Evolutionary conservation across 2,113 vertebrate species (phyloP), one percentile per base, ranked within the genome.

Genomic region (Lates calcarifer): DNA sequence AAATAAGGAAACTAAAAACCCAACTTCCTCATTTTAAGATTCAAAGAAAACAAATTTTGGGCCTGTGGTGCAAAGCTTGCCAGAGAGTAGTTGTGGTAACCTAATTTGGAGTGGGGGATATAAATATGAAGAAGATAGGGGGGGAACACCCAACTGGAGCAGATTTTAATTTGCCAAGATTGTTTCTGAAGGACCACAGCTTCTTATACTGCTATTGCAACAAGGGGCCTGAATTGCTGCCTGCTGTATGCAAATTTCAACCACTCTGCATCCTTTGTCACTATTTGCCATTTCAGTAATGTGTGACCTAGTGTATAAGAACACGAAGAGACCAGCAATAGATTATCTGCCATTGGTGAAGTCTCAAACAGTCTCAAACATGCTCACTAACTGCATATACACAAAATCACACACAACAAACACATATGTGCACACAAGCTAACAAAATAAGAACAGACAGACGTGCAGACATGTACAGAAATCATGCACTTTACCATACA

Each of bases 41-140:
- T 43, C 2, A 24, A 0, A 62, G 43, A 69, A 26, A 17, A 47
- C 51, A 9, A 0, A 14, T 45, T 68, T 37, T 49, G n/a, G 24
- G 39, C 24, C 24, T 56, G 26, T 13, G 12, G 24, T 9, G 58
- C 5, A 28, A 63, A 5, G 22, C 56, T 26, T 49, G 24, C 43
- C 43, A n/a, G 12, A 78, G 37, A 37, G 20, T 45, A 24, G 22
- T 33, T 47, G 26, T 41, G n/a, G 35, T 77, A 69, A 66, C 43
- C 20, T 58, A 47, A 47, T 66, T 35, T 75, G 6, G 18, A 64
- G n/a, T 26, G 14, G 35, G 45, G n/a, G 1, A 18, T 56, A n/a
- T 26, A 41, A 47, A 62, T 41, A 41, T 20, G 0, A 64, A 69
- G 28, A 29, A n/a, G 7, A 9, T 4, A 15, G 31, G 29, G 29